Percentiles rank a stretch among this genome's conserved stretches.
Conservation (phyloP, 2,888 invertebrate genomes). For the Dexiosoma caninum region DNA sequence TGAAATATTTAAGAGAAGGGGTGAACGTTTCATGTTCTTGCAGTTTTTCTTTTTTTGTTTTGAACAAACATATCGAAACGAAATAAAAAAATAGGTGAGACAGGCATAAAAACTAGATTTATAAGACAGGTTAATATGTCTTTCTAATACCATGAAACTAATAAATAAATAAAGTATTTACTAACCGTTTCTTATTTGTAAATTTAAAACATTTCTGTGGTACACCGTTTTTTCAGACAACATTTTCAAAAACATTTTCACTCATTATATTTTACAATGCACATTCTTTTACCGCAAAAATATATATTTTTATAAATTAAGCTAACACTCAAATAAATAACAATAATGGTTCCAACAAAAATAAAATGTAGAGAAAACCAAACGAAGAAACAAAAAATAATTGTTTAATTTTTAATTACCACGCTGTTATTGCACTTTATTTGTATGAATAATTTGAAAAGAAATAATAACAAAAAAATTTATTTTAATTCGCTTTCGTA, state of each 20-base stretch:
- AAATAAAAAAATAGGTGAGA: no score
- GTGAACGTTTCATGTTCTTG: background rate
- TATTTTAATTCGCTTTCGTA: conserved; percentile 16
- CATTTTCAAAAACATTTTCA: background rate
- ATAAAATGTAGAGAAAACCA: no score
- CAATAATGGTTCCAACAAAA: no score
- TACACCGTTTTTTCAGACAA: background rate
- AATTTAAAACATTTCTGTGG: background rate
- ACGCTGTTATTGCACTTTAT: conserved; percentile 6
- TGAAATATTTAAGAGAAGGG: background rate
- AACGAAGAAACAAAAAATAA: conserved; percentile 20
- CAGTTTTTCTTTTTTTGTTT: background rate
- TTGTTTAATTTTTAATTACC: background rate
- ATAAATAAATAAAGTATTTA: background rate
- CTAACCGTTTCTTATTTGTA: conserved; percentile 31
- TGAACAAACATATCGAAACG: background rate
- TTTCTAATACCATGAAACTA: background rate
- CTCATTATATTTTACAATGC: no score
- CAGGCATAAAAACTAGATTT: no score
- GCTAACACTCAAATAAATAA: background rate
- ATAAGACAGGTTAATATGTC: background rate
- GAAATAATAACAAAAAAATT: background rate
- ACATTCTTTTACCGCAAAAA: background rate
- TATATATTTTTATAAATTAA: background rate
- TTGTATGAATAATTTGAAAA: background rate